Conservation (phyloP, 1,140 invertebrate species). For the Scylla paramamosain region DNA sequence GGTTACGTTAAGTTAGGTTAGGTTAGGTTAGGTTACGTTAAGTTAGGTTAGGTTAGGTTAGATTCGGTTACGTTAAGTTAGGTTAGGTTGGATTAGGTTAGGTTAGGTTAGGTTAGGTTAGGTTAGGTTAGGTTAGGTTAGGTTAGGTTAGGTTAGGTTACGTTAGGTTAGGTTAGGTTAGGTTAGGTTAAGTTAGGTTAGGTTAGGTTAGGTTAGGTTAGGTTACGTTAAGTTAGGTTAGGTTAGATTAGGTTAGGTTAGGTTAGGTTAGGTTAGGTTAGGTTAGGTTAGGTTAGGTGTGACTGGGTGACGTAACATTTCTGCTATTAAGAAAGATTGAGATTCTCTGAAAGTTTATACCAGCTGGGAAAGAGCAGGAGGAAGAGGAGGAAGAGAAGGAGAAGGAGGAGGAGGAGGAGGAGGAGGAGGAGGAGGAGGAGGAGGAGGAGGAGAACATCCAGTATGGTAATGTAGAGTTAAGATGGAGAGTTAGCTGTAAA, state of each 20-base stretch:
- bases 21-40: no score
- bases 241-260: constrained; percentile 27
- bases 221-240: background rate
- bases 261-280: constrained; percentile 2
- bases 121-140: constrained; percentile 36
- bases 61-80: no score
- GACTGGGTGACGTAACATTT: no score
- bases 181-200: constrained; percentile 37
- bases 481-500: background rate
- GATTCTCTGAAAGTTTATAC: no score
- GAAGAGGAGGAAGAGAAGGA: background rate
- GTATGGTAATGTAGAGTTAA: background rate
- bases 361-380: background rate
- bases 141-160: constrained; percentile 10
- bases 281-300: constrained; percentile 48
- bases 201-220: constrained; percentile 17
- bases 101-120: constrained; percentile 32
- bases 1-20: no score
- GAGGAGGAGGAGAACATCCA: background rate
- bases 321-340: no score
- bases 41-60: no score
- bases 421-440: background rate
- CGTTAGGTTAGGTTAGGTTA: constrained; percentile 34
- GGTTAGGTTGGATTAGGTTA: no score
- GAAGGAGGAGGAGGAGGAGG: background rate